A percentile compares a stretch with the other conserved stretches of the same genome.
phyloP scores from a whole-genome alignment of 2,888 invertebrate genomes.

The Coremacera marginata region DNA sequence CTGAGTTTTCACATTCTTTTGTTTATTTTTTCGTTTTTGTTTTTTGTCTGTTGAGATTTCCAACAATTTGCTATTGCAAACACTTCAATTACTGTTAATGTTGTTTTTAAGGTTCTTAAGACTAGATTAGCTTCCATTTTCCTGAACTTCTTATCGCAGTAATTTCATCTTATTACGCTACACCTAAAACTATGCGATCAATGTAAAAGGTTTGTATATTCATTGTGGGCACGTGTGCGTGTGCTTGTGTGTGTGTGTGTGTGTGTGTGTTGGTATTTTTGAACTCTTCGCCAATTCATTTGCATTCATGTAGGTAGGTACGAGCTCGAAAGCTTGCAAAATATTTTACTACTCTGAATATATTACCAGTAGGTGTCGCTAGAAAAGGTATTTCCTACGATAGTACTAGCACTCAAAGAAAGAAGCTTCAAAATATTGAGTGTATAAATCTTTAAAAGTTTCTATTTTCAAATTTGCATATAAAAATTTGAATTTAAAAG shows the following conservation, averaged over 20 bases:
- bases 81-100: background rate
- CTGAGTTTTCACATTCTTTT: too few species aligned
- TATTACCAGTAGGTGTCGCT: background rate
- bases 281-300: background rate
- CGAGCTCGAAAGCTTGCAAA: background rate
- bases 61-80: background rate
- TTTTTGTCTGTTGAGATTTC: too few species aligned
- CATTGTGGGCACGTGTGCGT: background rate
- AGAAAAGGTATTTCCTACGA: background rate
- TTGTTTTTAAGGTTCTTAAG: background rate
- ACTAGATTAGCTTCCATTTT: background rate
- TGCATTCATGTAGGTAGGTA: background rate
- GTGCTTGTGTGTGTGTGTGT: background rate
- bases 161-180: slow-evolving; percentile 18
- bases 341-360: slow-evolving; percentile 5
- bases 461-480: too few species aligned
- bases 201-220: background rate
- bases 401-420: too few species aligned
- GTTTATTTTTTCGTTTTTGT: too few species aligned
- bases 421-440: too few species aligned
- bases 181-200: background rate
- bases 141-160: slow-evolving; percentile 1
- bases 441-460: too few species aligned
- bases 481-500: slow-evolving; percentile 6
- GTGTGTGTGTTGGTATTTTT: background rate